Conservation (phyloP, 2,113 vertebrate genomes). For the Cheilinus undulatus region DNA sequence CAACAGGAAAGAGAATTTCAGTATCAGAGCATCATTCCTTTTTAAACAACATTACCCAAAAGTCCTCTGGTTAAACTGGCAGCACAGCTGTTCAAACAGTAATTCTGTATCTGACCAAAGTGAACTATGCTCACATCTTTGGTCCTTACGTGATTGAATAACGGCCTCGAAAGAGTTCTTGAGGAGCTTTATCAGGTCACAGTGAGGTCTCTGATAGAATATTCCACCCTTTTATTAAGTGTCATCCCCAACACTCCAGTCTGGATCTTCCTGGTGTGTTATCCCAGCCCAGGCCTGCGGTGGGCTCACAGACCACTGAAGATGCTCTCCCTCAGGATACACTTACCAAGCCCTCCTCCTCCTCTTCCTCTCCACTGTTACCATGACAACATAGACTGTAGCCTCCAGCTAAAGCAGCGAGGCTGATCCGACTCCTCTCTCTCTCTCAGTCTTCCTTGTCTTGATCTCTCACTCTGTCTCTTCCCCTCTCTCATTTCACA, state of each 20-base stretch:
- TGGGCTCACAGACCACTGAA: constrained; percentile 61
- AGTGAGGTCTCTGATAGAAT: not conserved
- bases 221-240: not conserved
- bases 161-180: not conserved
- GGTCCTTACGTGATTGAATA: not conserved
- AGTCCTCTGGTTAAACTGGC: no score
- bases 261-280: constrained; percentile 37
- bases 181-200: not conserved
- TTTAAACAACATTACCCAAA: no score
- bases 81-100: no score
- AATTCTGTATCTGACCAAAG: not conserved
- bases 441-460: constrained; percentile 19
- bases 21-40: no score
- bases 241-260: constrained; percentile 6
- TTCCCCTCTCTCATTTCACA: constrained; percentile 34
- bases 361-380: constrained; percentile 64
- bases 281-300: constrained; percentile 59
- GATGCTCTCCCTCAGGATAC: constrained; percentile 66
- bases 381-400: constrained; percentile 81
- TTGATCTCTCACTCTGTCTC: constrained; percentile 57
- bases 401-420: constrained; percentile 76
- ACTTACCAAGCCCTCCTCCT: constrained; percentile 46
- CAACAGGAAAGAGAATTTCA: no score
- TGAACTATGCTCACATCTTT: not conserved
- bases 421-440: constrained; percentile 43